phyloP scores from a whole-genome alignment of 2,888 invertebrate species.

The Aphodius granarius region DNA sequence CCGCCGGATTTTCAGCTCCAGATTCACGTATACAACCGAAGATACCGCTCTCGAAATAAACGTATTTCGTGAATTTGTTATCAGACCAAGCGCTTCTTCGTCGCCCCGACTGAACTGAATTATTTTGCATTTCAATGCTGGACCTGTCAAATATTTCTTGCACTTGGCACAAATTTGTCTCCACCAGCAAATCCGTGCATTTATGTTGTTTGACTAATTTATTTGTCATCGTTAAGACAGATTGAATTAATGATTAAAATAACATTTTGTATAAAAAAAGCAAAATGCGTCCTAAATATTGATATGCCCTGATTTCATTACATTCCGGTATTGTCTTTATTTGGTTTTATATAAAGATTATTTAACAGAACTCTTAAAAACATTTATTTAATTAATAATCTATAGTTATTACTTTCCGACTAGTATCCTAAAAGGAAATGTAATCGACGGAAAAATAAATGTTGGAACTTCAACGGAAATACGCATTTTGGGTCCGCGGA shows the following conservation, averaged over 20 bases:
- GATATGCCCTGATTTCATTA: too few relatives aligned
- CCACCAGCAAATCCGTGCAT: neutral
- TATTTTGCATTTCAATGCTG: constrained; percentile 6
- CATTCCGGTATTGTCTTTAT: too few relatives aligned
- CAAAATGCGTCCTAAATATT: too few relatives aligned
- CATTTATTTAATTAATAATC: too few relatives aligned
- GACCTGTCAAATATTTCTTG: neutral
- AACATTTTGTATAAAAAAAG: too few relatives aligned
- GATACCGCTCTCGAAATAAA: constrained; percentile 10
- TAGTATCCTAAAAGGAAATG: too few relatives aligned
- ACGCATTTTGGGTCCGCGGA: too few relatives aligned
- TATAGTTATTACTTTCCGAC: too few relatives aligned
- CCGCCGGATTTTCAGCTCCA: constrained; percentile 4
- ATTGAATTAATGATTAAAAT: neutral
- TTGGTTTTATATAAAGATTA: too few relatives aligned
- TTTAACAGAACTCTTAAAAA: too few relatives aligned
- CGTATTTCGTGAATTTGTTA: constrained; percentile 12
- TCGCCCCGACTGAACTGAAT: neutral
- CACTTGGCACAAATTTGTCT: constrained; percentile 3
- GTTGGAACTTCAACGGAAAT: too few relatives aligned
- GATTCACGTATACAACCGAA: constrained; percentile 7
- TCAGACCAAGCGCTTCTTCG: constrained; percentile 1
- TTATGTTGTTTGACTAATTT: neutral
- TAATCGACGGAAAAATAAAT: too few relatives aligned
- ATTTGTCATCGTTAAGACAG: neutral